Conservation (phyloP, 2,113 vertebrate species). For the Brevimyrus niger region DNA sequence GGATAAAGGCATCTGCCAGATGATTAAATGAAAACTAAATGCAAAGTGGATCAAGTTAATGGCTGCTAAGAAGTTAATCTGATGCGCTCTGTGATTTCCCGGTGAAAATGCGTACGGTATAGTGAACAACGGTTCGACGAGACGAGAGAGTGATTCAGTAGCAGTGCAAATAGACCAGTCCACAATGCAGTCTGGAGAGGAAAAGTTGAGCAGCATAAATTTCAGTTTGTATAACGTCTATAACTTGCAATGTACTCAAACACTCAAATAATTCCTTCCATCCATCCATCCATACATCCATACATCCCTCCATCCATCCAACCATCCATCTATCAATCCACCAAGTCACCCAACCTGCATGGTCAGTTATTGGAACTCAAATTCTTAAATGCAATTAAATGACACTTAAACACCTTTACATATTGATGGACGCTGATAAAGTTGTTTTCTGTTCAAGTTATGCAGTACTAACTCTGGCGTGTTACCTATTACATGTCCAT, state of each 20-base stretch:
- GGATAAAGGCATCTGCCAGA: background rate
- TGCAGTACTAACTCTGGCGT: background rate
- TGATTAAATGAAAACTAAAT: conserved; percentile 16
- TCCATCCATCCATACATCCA: background rate
- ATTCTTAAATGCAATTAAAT: background rate
- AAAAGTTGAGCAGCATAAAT: background rate
- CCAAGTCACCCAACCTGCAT: background rate
- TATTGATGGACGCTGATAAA: background rate
- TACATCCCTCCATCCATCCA: background rate
- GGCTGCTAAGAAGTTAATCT: conserved; percentile 30
- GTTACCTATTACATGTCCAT: background rate
- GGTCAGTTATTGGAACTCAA: background rate
- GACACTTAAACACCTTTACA: background rate
- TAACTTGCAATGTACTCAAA: background rate
- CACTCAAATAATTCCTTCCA: background rate
- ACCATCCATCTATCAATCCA: background rate
- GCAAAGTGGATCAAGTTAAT: conserved; percentile 24
- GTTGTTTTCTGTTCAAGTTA: background rate
- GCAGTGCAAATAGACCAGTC: background rate
- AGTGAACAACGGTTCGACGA: background rate
- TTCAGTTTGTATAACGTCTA: background rate
- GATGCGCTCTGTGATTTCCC: conserved; percentile 26
- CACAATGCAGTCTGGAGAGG: background rate
- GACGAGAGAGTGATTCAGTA: background rate
- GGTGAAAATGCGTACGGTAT: background rate